These are phyloP conservation scores for Sesia bembeciformis DNA, from an alignment of 2,888 invertebrate genomes.

Conservation along the genomic window DNA sequence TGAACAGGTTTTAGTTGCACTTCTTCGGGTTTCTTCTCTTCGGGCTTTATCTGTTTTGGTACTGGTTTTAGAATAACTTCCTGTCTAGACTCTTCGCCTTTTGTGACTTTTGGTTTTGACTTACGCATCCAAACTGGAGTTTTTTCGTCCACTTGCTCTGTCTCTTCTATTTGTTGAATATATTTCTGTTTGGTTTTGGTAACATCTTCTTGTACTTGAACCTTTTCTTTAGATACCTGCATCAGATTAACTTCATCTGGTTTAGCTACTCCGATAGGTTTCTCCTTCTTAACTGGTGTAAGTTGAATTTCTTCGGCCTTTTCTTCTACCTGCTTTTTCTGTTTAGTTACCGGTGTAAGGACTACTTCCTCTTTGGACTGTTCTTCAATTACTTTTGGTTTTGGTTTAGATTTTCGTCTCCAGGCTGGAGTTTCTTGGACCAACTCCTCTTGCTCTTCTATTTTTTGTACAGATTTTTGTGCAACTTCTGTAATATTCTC, in stretches of 20 bases:
- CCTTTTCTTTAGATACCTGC: slow-evolving; percentile 37
- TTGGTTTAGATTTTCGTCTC: slow-evolving; percentile 15
- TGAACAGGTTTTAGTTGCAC: slow-evolving; percentile 40
- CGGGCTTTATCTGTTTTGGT: slow-evolving; percentile 17
- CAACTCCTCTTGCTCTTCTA: slow-evolving; percentile 21
- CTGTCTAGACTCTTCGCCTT: slow-evolving; percentile 29
- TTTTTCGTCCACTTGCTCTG: slow-evolving; percentile 30
- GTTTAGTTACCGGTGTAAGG: slow-evolving; percentile 22
- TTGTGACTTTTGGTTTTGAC: slow-evolving; percentile 12
- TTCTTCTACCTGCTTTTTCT: slow-evolving; percentile 16
- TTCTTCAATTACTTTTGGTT: slow-evolving; percentile 12
- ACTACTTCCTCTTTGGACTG: slow-evolving; percentile 29
- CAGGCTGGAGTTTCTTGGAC: slow-evolving; percentile 33
- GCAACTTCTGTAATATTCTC: slow-evolving; percentile 20
- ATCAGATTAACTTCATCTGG: slow-evolving; percentile 26
- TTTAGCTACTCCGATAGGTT: slow-evolving; percentile 25
- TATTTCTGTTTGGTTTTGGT: slow-evolving; percentile 14
- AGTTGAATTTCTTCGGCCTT: slow-evolving; percentile 30
- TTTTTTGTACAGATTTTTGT: slow-evolving; percentile 24
- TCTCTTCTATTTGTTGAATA: slow-evolving; percentile 15
- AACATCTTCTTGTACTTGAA: slow-evolving; percentile 24
- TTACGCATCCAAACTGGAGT: slow-evolving; percentile 18
- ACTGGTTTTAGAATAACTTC: slow-evolving; percentile 34
- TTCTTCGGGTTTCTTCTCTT: slow-evolving; percentile 28
- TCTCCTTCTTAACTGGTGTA: slow-evolving; percentile 27